Evolutionary conservation across 1,140 invertebrate genomes (phyloP).

Genomic region (Vanessa tameamea): DNA sequence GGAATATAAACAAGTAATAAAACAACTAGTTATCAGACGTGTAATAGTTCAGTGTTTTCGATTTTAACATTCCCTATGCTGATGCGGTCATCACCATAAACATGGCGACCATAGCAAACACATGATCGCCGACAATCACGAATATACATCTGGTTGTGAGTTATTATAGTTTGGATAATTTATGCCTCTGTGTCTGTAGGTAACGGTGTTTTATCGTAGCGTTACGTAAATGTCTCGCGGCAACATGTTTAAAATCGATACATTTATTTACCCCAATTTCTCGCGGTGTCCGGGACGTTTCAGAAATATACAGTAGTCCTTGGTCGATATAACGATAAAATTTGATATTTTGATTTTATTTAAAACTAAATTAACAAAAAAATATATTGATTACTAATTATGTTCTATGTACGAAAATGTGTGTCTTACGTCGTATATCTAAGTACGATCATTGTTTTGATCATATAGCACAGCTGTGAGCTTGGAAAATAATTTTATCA

Average conservation of each 20-base stretch:
- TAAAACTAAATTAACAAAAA: too few relatives aligned
- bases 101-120: conserved; percentile 64
- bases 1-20: conserved; percentile 31
- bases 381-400: too few relatives aligned
- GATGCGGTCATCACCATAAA: conserved; percentile 54
- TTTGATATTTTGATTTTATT: background rate
- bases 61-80: conserved; percentile 51
- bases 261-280: conserved; percentile 48
- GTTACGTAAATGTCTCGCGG: conserved; percentile 66
- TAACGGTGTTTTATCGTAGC: conserved; percentile 43
- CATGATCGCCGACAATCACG: conserved; percentile 56
- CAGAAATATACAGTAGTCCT: background rate
- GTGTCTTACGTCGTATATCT: background rate
- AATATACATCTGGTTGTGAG: conserved; percentile 43
- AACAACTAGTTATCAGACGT: conserved; percentile 19
- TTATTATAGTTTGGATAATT: conserved; percentile 51
- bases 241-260: conserved; percentile 66
- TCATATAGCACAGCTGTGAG: background rate
- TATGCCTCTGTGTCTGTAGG: conserved; percentile 43
- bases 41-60: conserved; percentile 24
- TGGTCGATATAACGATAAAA: background rate
- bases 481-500: conserved; percentile 13
- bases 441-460: background rate
- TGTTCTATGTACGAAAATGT: too few relatives aligned
- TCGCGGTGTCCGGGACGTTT: background rate